Conservation (phyloP, 2,113 vertebrate species). For the Xenus cinereus region DNA sequence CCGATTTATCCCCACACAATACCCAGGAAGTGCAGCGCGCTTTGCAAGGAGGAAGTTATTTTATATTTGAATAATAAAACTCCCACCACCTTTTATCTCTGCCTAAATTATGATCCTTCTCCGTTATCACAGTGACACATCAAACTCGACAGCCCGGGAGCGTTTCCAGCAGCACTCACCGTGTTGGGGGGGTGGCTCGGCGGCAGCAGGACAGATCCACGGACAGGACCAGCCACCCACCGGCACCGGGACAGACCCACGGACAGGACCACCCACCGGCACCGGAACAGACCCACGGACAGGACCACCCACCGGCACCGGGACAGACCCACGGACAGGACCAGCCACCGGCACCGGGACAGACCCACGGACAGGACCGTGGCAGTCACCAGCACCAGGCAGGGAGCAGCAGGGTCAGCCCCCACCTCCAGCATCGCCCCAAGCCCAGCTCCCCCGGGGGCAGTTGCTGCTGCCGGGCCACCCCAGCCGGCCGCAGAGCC, state of each 20-base stretch:
- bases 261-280: too few species aligned
- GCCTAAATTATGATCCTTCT: neutral
- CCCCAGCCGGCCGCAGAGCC: neutral
- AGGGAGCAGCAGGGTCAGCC: neutral
- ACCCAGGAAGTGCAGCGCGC: neutral
- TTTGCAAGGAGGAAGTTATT: neutral
- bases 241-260: neutral
- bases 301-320: too few species aligned
- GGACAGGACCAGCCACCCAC: rapidly evolving
- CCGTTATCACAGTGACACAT: neutral
- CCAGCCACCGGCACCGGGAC: rapidly evolving
- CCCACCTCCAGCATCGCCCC: neutral
- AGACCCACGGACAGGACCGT: too few species aligned
- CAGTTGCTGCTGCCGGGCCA: neutral
- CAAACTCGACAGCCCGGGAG: neutral
- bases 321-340: neutral
- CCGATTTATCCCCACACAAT: neutral
- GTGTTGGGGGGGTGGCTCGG: rapidly evolving
- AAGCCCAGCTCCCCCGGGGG: rapidly evolving
- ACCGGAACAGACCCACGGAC: too few species aligned
- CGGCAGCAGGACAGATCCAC: neutral
- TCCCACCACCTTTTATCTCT: slow-evolving; percentile 43
- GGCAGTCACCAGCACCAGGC: too few species aligned
- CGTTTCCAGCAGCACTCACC: rapidly evolving
- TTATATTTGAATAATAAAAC: slow-evolving; percentile 42